A percentile compares a stretch with the other conserved stretches of the same genome.
phyloP scores from a whole-genome alignment of 2,888 invertebrate species.

The Synergus laeviventris region DNA sequence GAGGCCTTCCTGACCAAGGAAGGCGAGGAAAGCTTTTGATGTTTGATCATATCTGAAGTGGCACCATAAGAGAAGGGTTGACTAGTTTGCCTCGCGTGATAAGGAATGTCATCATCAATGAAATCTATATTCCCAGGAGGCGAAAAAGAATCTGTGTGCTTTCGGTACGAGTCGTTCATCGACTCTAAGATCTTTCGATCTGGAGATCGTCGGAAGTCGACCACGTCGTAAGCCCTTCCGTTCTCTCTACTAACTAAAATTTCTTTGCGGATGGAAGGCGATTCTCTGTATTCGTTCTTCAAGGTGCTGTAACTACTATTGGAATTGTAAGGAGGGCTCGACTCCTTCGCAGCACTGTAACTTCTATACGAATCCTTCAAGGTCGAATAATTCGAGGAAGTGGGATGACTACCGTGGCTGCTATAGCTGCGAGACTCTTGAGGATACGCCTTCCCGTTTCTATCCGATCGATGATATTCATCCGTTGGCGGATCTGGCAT shows the following conservation, averaged over 20 bases:
- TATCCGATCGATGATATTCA: constrained; percentile 64
- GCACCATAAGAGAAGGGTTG: constrained; percentile 93
- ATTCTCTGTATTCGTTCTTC: constrained; percentile 65
- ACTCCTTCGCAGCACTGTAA: constrained; percentile 66
- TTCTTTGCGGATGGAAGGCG: constrained; percentile 54
- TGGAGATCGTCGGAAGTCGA: constrained; percentile 66
- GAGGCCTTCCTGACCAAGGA: constrained; percentile 87
- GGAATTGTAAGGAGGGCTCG: constrained; percentile 68
- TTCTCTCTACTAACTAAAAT: constrained; percentile 56
- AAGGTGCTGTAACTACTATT: constrained; percentile 68
- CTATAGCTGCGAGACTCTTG: constrained; percentile 66
- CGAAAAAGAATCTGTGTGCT: constrained; percentile 68
- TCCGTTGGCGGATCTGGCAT: constrained; percentile 73
- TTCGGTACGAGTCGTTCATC: constrained; percentile 55
- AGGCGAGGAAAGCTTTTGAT: constrained; percentile 88
- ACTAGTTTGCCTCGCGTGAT: constrained; percentile 93
- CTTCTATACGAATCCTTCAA: constrained; percentile 72
- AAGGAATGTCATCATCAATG: constrained; percentile 86
- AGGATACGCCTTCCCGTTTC: constrained; percentile 69
- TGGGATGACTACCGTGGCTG: constrained; percentile 65
- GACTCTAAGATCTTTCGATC: constrained; percentile 61
- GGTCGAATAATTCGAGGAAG: constrained; percentile 71
- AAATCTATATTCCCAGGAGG: constrained; percentile 77
- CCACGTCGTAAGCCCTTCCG: constrained; percentile 52
- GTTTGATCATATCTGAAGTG: constrained; percentile 83